Percentiles rank a stretch among this genome's conserved stretches.
These are phyloP conservation scores for Drosophila rubida DNA, from an alignment of 2,888 invertebrate species.

Conservation along the genomic window DNA sequence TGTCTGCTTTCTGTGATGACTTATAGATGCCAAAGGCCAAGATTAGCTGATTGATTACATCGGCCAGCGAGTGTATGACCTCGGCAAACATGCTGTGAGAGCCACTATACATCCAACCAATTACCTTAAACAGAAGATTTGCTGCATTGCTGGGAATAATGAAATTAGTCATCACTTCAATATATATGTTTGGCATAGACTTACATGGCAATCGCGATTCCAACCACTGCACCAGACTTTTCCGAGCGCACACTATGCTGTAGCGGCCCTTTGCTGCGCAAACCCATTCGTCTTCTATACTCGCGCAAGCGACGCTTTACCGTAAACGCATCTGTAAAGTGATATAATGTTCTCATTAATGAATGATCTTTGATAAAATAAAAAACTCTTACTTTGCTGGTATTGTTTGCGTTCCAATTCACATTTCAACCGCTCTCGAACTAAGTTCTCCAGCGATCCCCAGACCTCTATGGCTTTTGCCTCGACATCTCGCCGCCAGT, in stretches of 20 bases:
- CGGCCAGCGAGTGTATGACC: slow-evolving; percentile 97
- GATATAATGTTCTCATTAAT: neutral
- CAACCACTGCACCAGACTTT: slow-evolving; percentile 95
- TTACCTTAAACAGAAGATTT: slow-evolving; percentile 94
- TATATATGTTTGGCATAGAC: slow-evolving; percentile 58
- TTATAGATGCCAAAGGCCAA: slow-evolving; percentile 97
- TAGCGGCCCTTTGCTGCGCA: slow-evolving; percentile 85
- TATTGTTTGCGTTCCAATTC: slow-evolving; percentile 92
- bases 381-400: slow-evolving; percentile 90
- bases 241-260: slow-evolving; percentile 85
- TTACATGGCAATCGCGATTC: slow-evolving; percentile 96
- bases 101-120: slow-evolving; percentile 97
- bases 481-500: slow-evolving; percentile 97
- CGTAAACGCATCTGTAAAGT: slow-evolving; percentile 91
- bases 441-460: slow-evolving; percentile 93
- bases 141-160: slow-evolving; percentile 90
- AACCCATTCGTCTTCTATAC: slow-evolving; percentile 92
- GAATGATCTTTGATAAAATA: too few species aligned
- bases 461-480: slow-evolving; percentile 93
- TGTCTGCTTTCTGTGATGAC: slow-evolving; percentile 94
- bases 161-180: too few species aligned
- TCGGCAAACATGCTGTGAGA: slow-evolving; percentile 99
- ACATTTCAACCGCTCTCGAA: slow-evolving; percentile 91
- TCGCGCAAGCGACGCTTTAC: slow-evolving; percentile 93
- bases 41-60: slow-evolving; percentile 97